These are phyloP conservation scores for Baronia brevicornis DNA, from an alignment of 2,888 invertebrate species.

Conservation along the genomic window DNA sequence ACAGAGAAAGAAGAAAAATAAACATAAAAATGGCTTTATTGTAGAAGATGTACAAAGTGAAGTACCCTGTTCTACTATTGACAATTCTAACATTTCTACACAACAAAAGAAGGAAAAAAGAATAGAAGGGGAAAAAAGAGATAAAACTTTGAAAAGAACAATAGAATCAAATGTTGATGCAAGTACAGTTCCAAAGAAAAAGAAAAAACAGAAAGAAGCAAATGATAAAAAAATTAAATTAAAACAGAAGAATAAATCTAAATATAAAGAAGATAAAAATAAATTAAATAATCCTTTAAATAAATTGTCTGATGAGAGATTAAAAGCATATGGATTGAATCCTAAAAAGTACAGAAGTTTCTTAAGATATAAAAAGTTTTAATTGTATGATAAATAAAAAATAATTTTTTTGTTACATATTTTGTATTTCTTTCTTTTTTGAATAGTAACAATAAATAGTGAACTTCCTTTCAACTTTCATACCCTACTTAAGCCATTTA, in stretches of 20 bases:
- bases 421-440: too few species aligned
- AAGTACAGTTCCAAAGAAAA: conserved; percentile 2
- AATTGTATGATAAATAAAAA: conserved; percentile 21
- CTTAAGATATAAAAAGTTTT: conserved; percentile 79
- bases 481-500: too few species aligned
- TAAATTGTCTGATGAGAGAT: conserved; percentile 83
- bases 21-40: conserved; percentile 7
- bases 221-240: conserved; percentile 29
- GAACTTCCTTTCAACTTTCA: too few species aligned
- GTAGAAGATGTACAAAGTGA: not conserved
- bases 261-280: conserved; percentile 28
- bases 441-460: too few species aligned
- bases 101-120: not conserved
- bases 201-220: conserved; percentile 12
- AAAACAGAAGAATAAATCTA: conserved; percentile 35
- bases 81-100: not conserved
- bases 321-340: conserved; percentile 94
- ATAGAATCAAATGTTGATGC: conserved; percentile 6
- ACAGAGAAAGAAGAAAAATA: conserved; percentile 6
- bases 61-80: conserved; percentile 1
- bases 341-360: conserved; percentile 90
- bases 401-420: not conserved
- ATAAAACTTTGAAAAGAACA: not conserved
- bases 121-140: not conserved
- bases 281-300: conserved; percentile 42